Base-by-base conservation (phyloP, 2,113 vertebrate genomes). In the Ochotona princeps region DNA sequence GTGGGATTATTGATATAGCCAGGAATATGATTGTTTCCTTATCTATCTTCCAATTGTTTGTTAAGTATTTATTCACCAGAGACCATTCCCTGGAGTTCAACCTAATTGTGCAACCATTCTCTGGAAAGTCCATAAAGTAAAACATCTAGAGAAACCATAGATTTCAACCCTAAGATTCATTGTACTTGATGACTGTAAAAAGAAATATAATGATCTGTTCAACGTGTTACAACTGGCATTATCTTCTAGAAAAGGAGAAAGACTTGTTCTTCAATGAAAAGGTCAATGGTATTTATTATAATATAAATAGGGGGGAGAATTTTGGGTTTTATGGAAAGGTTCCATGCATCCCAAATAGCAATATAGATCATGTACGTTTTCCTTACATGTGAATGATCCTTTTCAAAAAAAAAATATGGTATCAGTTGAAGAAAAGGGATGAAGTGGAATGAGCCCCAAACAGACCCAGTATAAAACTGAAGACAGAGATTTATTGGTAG, bases 1-100 rank as follows among this genome's bases (percentile, higher is more conserved):
- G 74, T 57, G 5, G 96, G 93, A 82, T 63, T 97, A 97, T 95
- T 96, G 96, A 95, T 95, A 97, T 51, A 97, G 87, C 81, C 95
- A 95, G 81, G 82, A 23, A 95, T 96, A 74, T 91, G 89, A 97
- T 96, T 96, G 84, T 96, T 98, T 93, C 85, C 92, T 90, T 94
- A 82, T 97, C 91, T 95, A 49, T 82, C 73, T 98, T 84, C 75
- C 94, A 97, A 95, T 35, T 98, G 92, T 97, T 97, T 96, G 96
- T 93, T 86, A 94, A 97, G 75, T 86, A 89, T 97, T 97, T 97
- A 94, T 97, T 97, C 66, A n/a, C 63, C 86, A 88, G 92, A 79
- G 67, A 78, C 75, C 94, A 47, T 92, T 85, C 4, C 0, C 54
- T 91, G 83, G 94, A 92, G 83, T 73, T 97, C 94, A 96, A 96